Percentiles rank a stretch among this genome's conserved stretches.
Evolutionary conservation across 2,113 vertebrate species (phyloP).

Genomic region (Hylia prasina): DNA sequence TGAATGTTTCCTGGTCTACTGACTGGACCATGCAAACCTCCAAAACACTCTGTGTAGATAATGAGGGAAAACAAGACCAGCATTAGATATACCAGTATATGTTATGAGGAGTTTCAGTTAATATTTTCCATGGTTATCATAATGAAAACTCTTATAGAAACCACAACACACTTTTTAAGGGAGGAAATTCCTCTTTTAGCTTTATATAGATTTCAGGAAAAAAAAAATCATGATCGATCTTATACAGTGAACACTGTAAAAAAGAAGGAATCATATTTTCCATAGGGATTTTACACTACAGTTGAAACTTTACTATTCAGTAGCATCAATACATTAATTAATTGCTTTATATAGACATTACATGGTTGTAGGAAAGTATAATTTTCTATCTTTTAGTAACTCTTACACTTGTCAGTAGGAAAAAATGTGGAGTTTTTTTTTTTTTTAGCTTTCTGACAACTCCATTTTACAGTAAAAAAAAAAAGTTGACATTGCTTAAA

Average conservation of each 20-base stretch:
- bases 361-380: constrained; percentile 30
- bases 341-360: constrained; percentile 56
- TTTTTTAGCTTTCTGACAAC: constrained; percentile 20
- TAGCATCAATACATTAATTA: constrained; percentile 34
- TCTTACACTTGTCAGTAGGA: constrained; percentile 24
- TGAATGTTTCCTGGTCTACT: not conserved
- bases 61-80: not conserved
- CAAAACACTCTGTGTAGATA: not conserved
- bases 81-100: not conserved
- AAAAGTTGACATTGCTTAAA: constrained; percentile 49
- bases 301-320: constrained; percentile 41
- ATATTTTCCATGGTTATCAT: not conserved
- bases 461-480: constrained; percentile 43
- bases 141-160: constrained; percentile 47
- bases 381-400: constrained; percentile 32
- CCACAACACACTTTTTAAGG: constrained; percentile 53
- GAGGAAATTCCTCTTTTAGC: constrained; percentile 51
- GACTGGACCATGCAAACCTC: not conserved
- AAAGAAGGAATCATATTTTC: constrained; percentile 34
- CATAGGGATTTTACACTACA: constrained; percentile 60
- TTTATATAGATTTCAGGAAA: constrained; percentile 44
- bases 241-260: constrained; percentile 45
- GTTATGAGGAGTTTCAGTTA: not conserved
- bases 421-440: not conserved
- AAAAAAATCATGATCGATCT: constrained; percentile 21